Evolutionary conservation across 2,888 invertebrate species (phyloP).

Genomic region (Pelosia muscerda): DNA sequence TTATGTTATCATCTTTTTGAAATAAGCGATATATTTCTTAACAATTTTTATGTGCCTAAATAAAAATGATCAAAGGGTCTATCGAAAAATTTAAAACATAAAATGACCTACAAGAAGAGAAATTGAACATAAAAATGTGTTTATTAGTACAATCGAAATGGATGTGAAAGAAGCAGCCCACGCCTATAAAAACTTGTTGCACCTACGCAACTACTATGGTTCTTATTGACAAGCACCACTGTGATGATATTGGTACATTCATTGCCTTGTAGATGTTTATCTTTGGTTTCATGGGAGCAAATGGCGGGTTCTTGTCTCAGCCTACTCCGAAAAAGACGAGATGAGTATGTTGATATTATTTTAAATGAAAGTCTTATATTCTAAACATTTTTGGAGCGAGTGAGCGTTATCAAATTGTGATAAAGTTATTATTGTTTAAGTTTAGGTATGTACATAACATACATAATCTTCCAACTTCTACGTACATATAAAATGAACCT

Average conservation of each 20-base stretch:
- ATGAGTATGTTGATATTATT: no score
- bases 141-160: not conserved
- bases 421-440: not conserved
- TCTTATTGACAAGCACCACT: conserved; percentile 2
- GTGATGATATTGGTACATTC: no score
- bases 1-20: not conserved
- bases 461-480: not conserved
- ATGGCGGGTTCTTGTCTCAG: no score
- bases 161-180: not conserved
- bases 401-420: conserved; percentile 5
- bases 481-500: not conserved
- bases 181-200: not conserved
- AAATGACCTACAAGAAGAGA: no score
- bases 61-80: no score
- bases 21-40: no score
- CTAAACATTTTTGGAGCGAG: not conserved
- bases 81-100: no score
- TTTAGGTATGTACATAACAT: not conserved
- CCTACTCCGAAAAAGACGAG: no score
- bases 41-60: no score
- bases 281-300: no score
- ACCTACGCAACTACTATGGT: not conserved
- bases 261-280: no score
- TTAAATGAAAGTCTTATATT: not conserved
- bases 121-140: not conserved